phyloP scores from a whole-genome alignment of 2,888 invertebrate genomes.

The Panorpa germanica region DNA sequence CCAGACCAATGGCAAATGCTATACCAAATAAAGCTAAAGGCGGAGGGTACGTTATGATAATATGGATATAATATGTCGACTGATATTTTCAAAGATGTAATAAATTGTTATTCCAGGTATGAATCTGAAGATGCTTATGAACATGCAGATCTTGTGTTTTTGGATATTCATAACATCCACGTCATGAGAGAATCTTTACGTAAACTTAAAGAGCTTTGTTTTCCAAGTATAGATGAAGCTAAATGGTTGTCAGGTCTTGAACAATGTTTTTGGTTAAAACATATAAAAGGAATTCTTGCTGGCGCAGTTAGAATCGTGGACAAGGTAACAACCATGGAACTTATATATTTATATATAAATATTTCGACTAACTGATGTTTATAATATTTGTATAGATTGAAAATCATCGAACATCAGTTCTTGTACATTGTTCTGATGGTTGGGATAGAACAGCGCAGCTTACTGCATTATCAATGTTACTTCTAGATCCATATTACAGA shows the following conservation, averaged over 20 bases:
- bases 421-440: conserved; percentile 94
- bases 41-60: conserved; percentile 62
- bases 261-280: conserved; percentile 92
- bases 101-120: conserved; percentile 31
- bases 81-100: conserved; percentile 1
- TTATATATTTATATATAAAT: too few relatives aligned
- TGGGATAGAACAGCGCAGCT: conserved; percentile 95
- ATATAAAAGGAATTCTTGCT: conserved; percentile 87
- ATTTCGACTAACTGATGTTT: too few relatives aligned
- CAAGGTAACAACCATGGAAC: conserved; percentile 36
- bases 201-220: conserved; percentile 89
- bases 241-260: conserved; percentile 93
- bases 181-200: conserved; percentile 96
- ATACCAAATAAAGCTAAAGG: conserved; percentile 98
- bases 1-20: conserved; percentile 93
- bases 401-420: conserved; percentile 88
- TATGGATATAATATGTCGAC: too few relatives aligned
- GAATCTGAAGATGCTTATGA: conserved; percentile 95
- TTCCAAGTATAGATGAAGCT: conserved; percentile 84
- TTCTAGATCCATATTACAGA: conserved; percentile 92
- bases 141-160: conserved; percentile 90
- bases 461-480: conserved; percentile 87
- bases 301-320: conserved; percentile 92
- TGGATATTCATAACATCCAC: conserved; percentile 98
- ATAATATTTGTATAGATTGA: conserved; percentile 58